A percentile compares a stretch with the other conserved stretches of the same genome.
These are phyloP conservation scores for Ursus arctos DNA, from an alignment of 2,113 vertebrate species.

Conservation along the genomic window DNA sequence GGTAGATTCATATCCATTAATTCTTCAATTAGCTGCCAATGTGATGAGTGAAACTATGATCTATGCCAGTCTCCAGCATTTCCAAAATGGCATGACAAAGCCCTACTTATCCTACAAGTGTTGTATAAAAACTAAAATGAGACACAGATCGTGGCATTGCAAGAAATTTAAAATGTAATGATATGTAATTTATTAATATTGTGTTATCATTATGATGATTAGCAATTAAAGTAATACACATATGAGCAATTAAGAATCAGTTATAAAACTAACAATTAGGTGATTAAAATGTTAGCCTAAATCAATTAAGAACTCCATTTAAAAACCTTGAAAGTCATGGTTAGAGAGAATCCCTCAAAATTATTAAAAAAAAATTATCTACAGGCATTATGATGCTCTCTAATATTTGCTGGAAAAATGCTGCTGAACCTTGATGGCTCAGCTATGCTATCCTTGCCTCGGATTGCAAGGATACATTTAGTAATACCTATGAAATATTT, in stretches of 20 bases:
- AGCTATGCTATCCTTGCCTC: not conserved
- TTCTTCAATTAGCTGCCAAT: not conserved
- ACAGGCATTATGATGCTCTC: not conserved
- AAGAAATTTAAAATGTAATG: not conserved
- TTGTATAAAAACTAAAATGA: constrained; percentile 1
- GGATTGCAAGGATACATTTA: not conserved
- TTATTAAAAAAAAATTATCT: not conserved
- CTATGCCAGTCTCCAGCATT: not conserved
- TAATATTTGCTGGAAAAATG: not conserved
- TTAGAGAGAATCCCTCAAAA: not conserved
- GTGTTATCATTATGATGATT: not conserved
- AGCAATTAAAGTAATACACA: not conserved
- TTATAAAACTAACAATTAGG: not conserved
- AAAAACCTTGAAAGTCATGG: not conserved
- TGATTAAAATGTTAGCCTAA: not conserved
- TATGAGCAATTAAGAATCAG: not conserved
- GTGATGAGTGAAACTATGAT: not conserved
- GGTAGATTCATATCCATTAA: not conserved
- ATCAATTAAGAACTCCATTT: not conserved
- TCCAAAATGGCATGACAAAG: not conserved
- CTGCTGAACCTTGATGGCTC: not conserved
- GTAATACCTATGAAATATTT: not conserved
- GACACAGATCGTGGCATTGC: not conserved
- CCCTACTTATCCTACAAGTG: not conserved
- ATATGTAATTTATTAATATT: not conserved